Evolutionary conservation across 2,797 vertebrate genomes (phyloP).

Genomic region (Pseudochirops corinnae): DNA sequence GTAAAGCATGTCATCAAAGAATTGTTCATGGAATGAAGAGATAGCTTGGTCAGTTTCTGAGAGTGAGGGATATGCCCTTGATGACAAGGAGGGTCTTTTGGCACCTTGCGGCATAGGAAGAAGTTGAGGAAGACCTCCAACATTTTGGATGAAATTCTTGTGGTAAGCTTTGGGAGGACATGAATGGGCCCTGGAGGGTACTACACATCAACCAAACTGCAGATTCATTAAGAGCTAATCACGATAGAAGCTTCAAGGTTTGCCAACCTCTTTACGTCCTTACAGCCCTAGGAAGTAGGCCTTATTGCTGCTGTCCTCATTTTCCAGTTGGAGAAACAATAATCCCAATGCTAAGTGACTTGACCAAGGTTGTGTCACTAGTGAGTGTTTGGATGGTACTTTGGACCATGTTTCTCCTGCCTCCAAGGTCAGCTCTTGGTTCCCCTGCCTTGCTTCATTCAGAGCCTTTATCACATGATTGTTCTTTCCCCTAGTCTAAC

Average conservation of each 20-base stretch:
- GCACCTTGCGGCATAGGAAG: background rate
- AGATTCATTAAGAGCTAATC: background rate
- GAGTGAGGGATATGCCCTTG: background rate
- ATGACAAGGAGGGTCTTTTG: background rate
- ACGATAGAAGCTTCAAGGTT: background rate
- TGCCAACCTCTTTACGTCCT: background rate
- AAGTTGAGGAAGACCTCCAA: background rate
- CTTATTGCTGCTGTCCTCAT: background rate
- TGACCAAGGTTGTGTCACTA: background rate
- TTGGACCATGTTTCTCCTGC: background rate
- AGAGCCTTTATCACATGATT: conserved; percentile 9
- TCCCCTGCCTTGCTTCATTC: background rate
- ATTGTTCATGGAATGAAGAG: background rate
- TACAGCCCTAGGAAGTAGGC: background rate
- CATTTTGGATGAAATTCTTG: background rate
- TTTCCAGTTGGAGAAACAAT: background rate
- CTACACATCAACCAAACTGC: background rate
- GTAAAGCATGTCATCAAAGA: background rate
- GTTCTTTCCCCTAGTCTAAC: conserved; percentile 81
- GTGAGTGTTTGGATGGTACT: background rate
- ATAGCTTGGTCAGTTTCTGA: background rate
- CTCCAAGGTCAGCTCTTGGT: background rate
- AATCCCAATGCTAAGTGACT: background rate
- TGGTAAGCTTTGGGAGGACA: background rate
- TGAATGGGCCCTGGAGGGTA: background rate